A percentile compares a stretch with the other conserved stretches of the same genome.
These are phyloP conservation scores for Ibycter americanus DNA, from an alignment of 2,797 vertebrate genomes.

Conservation along the genomic window DNA sequence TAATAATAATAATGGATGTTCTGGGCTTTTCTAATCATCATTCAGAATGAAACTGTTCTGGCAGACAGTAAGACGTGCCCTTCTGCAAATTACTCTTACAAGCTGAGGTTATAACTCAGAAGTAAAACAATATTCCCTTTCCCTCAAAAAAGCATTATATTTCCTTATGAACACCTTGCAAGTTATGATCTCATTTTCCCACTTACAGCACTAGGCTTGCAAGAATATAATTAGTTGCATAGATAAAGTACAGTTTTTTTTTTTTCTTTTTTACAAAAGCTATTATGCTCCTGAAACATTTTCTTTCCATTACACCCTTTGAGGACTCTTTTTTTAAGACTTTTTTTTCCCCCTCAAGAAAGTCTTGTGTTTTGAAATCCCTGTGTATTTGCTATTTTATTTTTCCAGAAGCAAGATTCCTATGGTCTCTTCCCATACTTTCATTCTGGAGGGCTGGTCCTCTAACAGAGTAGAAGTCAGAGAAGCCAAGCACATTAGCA, in stretches of 20 bases:
- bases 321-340: not conserved
- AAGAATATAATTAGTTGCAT: not conserved
- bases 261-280: not conserved
- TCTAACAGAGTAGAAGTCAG: not conserved
- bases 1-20: not conserved
- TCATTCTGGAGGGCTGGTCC: not conserved
- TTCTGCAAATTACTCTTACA: not conserved
- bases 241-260: not conserved
- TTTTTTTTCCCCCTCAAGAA: accelerated
- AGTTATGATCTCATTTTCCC: not conserved
- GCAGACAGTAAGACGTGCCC: not conserved
- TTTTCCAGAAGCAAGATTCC: not conserved
- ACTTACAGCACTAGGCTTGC: not conserved
- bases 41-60: not conserved
- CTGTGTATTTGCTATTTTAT: not conserved
- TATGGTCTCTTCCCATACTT: not conserved
- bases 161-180: not conserved
- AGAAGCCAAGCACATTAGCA: not conserved
- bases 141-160: not conserved
- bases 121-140: not conserved
- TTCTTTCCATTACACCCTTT: not conserved
- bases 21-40: not conserved
- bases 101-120: not conserved
- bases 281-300: not conserved
- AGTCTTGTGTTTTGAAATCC: not conserved